Conservation (phyloP, 92 coral and sea anemone genomes). For the Parazoanthus atlanticus region DNA sequence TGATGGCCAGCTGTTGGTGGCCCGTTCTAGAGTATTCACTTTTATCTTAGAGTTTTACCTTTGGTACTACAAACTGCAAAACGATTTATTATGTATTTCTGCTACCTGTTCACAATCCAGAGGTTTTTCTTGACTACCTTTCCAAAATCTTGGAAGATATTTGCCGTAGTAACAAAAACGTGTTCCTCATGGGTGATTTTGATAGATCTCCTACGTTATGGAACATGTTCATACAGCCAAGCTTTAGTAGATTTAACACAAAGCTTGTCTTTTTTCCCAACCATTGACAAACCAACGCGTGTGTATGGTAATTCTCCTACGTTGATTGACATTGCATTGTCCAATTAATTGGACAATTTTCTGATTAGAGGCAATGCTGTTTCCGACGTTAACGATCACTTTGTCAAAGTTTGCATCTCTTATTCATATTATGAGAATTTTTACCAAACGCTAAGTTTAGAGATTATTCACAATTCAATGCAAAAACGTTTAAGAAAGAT, state of each 20-base stretch:
- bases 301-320: neutral
- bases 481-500: conserved; percentile 7
- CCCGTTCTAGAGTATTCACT: no score
- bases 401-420: no score
- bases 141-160: no score
- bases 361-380: neutral
- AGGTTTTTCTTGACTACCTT: no score
- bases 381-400: neutral
- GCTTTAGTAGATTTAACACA: neutral
- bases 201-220: neutral
- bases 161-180: neutral
- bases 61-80: no score
- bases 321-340: neutral
- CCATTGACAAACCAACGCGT: neutral
- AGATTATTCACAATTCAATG: conserved; percentile 5
- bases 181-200: neutral
- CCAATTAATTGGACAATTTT: neutral
- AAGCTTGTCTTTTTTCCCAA: neutral
- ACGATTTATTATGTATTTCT: no score
- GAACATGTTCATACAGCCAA: neutral
- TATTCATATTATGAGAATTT: neutral
- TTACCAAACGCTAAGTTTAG: neutral
- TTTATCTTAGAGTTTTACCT: no score
- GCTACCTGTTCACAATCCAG: no score
- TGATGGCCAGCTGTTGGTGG: no score